Evolutionary conservation across 2,888 invertebrate species (phyloP).

Genomic region (Liopterus haemorrhoidalis): DNA sequence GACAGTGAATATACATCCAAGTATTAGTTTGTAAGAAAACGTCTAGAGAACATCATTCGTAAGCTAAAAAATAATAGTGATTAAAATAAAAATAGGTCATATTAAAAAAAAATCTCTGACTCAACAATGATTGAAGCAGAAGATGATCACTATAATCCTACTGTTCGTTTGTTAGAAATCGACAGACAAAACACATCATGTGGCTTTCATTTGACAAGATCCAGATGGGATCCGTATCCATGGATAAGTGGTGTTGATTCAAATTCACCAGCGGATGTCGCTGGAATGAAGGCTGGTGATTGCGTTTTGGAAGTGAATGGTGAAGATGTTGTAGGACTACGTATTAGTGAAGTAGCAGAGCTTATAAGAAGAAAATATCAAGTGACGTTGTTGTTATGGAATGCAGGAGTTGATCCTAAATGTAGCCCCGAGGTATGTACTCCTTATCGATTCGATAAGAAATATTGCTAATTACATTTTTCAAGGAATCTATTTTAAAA

Average conservation of each 20-base stretch:
- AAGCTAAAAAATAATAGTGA: too few relatives aligned
- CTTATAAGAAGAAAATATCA: constrained; percentile 46
- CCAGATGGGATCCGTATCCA: constrained; percentile 76
- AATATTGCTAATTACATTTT: too few relatives aligned
- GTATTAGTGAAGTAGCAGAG: constrained; percentile 51
- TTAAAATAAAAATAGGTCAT: too few relatives aligned
- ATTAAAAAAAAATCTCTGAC: constrained; percentile 37
- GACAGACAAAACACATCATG: constrained; percentile 56
- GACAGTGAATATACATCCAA: too few relatives aligned
- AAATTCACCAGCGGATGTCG: constrained; percentile 56
- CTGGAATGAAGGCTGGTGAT: constrained; percentile 64
- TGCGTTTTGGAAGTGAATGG: constrained; percentile 60
- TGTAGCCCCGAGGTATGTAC: constrained; percentile 49
- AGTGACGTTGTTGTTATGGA: constrained; percentile 50
- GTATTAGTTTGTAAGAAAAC: too few relatives aligned
- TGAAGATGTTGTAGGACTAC: constrained; percentile 49
- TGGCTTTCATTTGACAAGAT: constrained; percentile 68
- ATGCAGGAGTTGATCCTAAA: constrained; percentile 45
- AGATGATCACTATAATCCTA: constrained; percentile 38
- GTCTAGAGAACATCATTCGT: too few relatives aligned
- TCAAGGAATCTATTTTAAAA: too few relatives aligned
- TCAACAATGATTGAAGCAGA: constrained; percentile 40
- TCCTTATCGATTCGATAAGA: too few relatives aligned
- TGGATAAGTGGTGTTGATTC: constrained; percentile 66
- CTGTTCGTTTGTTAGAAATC: constrained; percentile 49